Evolutionary conservation across 1,140 invertebrate species (phyloP).

Genomic region (Drosophila guanche): DNA sequence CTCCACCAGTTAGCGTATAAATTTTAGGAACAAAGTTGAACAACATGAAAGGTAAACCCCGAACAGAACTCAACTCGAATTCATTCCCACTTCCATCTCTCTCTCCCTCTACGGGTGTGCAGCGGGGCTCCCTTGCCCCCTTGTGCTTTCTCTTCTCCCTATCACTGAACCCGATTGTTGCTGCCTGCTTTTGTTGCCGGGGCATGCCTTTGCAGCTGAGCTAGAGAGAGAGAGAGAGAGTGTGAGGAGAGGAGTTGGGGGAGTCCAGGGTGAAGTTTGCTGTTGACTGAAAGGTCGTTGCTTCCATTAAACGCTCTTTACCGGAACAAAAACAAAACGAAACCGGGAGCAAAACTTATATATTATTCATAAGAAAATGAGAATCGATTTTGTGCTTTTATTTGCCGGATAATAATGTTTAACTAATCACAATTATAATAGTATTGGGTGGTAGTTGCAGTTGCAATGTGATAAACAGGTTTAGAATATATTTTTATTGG

Average conservation of each 20-base stretch:
- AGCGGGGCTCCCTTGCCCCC: background rate
- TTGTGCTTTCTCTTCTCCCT: constrained; percentile 5
- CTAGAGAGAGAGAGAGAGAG: constrained; percentile 11
- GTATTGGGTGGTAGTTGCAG: background rate
- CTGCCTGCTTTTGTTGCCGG: constrained; percentile 2
- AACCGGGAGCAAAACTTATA: constrained; percentile 18
- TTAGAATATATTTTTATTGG: background rate
- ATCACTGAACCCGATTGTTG: constrained; percentile 27
- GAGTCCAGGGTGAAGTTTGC: constrained; percentile 35
- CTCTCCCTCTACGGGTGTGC: too few species aligned
- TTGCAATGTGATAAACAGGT: constrained; percentile 1
- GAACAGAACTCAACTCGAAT: constrained; percentile 21
- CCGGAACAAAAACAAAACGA: constrained; percentile 67
- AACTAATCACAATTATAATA: constrained; percentile 16
- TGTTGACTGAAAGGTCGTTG: constrained; percentile 79
- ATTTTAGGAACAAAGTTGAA: constrained; percentile 51
- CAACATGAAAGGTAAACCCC: constrained; percentile 47
- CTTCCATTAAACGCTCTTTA: constrained; percentile 77
- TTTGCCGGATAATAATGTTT: constrained; percentile 1
- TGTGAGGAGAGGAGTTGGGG: constrained; percentile 1
- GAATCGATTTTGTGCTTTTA: constrained; percentile 32
- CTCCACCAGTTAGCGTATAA: background rate
- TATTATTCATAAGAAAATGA: constrained; percentile 43
- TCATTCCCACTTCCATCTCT: background rate
- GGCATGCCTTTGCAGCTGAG: constrained; percentile 35